Evolutionary conservation across 2,888 invertebrate genomes (phyloP).

Genomic region (Troides oblongomaculatus): DNA sequence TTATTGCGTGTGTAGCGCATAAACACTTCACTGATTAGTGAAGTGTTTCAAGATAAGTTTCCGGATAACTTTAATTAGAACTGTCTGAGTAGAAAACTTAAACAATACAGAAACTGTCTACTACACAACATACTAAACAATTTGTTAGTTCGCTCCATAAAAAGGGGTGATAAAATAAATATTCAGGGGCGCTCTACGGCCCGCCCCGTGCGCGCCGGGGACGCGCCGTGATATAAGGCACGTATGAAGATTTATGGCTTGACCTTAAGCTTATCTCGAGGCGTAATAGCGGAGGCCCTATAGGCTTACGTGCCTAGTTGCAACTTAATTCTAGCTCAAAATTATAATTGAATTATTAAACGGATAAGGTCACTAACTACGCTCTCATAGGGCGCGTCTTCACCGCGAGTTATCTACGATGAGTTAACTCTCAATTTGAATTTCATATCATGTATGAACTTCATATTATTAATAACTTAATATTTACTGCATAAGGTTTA

Average conservation of each 20-base stretch:
- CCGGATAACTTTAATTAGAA: too few species aligned
- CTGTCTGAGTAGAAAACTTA: too few species aligned
- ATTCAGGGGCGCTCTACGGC: slow-evolving; percentile 13
- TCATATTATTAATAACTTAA: too few species aligned
- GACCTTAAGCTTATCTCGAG: slow-evolving; percentile 21
- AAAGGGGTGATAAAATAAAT: slow-evolving; percentile 20
- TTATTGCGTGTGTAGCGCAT: too few species aligned
- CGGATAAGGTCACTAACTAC: background rate
- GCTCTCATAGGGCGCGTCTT: too few species aligned
- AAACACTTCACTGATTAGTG: too few species aligned
- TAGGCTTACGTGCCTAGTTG: slow-evolving; percentile 22
- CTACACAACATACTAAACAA: slow-evolving; percentile 13
- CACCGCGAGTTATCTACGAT: too few species aligned
- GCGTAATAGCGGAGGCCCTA: slow-evolving; percentile 9
- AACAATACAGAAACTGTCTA: slow-evolving; percentile 10
- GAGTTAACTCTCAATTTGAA: too few species aligned
- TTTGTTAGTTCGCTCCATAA: slow-evolving; percentile 8
- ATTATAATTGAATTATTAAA: slow-evolving; percentile 25
- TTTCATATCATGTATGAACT: too few species aligned
- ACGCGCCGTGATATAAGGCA: slow-evolving; percentile 16
- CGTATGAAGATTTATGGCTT: slow-evolving; percentile 24
- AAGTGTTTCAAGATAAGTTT: too few species aligned
- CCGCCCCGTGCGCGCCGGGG: slow-evolving; percentile 5
- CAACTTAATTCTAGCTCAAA: slow-evolving; percentile 12
- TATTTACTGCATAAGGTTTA: too few species aligned